Evolutionary conservation across 92 coral and sea anemone species (phyloP).

Genomic region (Porites divaricata): DNA sequence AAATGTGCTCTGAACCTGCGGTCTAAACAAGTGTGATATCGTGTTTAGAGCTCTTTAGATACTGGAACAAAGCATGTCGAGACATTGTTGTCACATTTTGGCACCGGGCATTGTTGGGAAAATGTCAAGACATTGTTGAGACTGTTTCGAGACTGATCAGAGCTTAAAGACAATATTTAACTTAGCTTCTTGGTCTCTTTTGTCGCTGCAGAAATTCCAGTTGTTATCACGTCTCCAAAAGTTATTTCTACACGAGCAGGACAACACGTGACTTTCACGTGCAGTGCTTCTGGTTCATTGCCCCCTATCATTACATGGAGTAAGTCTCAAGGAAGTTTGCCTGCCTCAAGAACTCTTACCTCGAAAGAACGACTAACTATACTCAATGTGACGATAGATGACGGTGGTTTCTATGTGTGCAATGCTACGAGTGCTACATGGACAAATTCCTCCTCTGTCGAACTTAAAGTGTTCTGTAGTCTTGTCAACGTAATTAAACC

Average conservation of each 20-base stretch:
- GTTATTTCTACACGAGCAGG: background rate
- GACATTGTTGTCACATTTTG: no score
- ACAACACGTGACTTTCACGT: conserved; percentile 10
- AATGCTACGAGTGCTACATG: conserved; percentile 29
- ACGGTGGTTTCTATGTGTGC: conserved; percentile 43
- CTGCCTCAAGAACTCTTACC: background rate
- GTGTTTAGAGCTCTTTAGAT: no score
- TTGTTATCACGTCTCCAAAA: background rate
- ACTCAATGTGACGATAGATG: conserved; percentile 6
- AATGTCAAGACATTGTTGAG: no score
- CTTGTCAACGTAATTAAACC: conserved; percentile 4
- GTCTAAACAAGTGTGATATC: no score
- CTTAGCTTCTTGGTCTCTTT: no score
- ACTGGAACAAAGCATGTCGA: no score
- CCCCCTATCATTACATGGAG: conserved; percentile 2
- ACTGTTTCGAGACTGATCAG: no score
- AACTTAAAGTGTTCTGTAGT: conserved; percentile 12
- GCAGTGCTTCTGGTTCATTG: conserved; percentile 1
- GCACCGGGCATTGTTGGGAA: no score
- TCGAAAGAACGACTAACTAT: conserved; percentile 18
- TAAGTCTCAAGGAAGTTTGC: conserved; percentile 14
- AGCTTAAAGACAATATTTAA: background rate
- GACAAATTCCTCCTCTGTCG: background rate
- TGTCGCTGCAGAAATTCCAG: background rate
- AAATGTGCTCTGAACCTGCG: no score